Percentiles rank a stretch among this genome's conserved stretches.
These are phyloP conservation scores for Lithosia quadra DNA, from an alignment of 2,888 invertebrate species.

Conservation along the genomic window DNA sequence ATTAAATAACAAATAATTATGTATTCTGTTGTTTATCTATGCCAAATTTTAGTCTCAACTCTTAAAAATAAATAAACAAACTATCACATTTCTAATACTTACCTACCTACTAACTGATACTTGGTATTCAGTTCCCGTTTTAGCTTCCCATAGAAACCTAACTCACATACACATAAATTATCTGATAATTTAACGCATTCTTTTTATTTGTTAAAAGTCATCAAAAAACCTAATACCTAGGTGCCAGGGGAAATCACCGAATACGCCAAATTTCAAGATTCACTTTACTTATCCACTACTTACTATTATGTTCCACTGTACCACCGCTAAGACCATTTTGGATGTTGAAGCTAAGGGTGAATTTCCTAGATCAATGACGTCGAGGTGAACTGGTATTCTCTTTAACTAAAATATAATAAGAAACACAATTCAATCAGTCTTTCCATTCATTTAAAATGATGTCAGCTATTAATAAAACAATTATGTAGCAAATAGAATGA, in stretches of 20 bases:
- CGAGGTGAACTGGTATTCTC: not conserved
- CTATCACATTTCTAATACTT: no score
- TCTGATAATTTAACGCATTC: no score
- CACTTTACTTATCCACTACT: not conserved
- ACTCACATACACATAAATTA: no score
- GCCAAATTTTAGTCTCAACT: not conserved
- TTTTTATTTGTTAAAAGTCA: no score
- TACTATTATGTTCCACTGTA: no score
- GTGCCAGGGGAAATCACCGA: no score
- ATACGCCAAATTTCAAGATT: no score
- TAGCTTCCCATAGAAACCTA: no score
- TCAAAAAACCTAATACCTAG: no score
- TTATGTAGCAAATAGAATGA: constrained; percentile 33
- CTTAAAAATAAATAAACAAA: not conserved
- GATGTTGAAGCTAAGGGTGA: not conserved
- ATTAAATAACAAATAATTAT: not conserved
- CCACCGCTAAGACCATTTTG: not conserved
- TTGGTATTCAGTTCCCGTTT: no score
- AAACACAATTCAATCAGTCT: not conserved
- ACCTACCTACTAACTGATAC: no score
- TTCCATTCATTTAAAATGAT: not conserved
- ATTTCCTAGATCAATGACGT: not conserved
- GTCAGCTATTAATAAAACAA: constrained; percentile 5
- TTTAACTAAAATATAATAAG: not conserved
- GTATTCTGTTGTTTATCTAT: not conserved